Evolutionary conservation across 1,140 invertebrate genomes (phyloP), one percentile per base, ranked within the genome.

Genomic region (Bombus breviceps): DNA sequence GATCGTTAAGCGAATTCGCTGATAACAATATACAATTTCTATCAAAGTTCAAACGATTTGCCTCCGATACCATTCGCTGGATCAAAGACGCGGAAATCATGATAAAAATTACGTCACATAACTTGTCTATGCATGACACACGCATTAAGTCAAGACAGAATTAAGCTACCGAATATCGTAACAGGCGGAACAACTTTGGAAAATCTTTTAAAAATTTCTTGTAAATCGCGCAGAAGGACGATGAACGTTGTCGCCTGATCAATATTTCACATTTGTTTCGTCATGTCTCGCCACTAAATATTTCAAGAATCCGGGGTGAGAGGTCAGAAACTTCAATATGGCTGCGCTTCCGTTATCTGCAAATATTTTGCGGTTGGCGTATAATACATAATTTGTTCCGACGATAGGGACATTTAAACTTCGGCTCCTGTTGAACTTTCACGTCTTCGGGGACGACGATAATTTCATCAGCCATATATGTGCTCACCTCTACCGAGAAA

Each of bases 371-470:
- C 75, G 39, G 39, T 37, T 18, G 62, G 18, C 69, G 69, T 79
- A n/a, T 69, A 43, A 86, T 86, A 41, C 80, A 86, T 82, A 83
- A 83, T 86, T 86, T n/a, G 79, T 80, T 32, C 37, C 62, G 77
- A 82, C 75, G 76, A 86, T 57, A 62, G 71, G 53, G 69, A 85
- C 78, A 62, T 62, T 81, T 85, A 81, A 85, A 85, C 69, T 81
- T 85, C 69, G 69, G 43, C 41, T 43, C 10, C 32, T 13, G 74
- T 43, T 57, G 69, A 81, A 74, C 28, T 81, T 85, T n/a, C 57
- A 68, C 78, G 69, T 81, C 83, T 74, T 41, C 78, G 28, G 77
- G 69, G 83, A 81, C 69, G 53, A 66, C 78, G 83, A 64, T 81
- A 85, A 85, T 85, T 85, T 81, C 78, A 81, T 85, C 83, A 73